A percentile compares a stretch with the other conserved stretches of the same genome.
Conservation (phyloP, 2,888 invertebrate species). For the Unio pictorum region DNA sequence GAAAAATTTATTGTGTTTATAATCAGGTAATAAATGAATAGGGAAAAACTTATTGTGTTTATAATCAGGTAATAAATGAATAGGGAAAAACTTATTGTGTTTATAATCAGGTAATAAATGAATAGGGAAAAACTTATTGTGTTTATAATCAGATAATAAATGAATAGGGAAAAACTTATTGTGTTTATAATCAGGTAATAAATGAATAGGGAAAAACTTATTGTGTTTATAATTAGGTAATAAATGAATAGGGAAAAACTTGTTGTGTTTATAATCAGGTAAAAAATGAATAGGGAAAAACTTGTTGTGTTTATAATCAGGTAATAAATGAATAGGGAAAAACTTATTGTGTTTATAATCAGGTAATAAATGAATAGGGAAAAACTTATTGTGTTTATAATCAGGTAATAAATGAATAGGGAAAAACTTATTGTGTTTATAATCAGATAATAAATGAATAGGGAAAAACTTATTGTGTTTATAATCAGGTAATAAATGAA, state of each 20-base stretch:
- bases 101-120: too few relatives aligned
- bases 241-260: slow-evolving; percentile 77
- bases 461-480: slow-evolving; percentile 90
- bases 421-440: slow-evolving; percentile 90
- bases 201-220: too few relatives aligned
- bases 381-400: slow-evolving; percentile 86
- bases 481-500: slow-evolving; percentile 79
- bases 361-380: slow-evolving; percentile 80
- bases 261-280: slow-evolving; percentile 90
- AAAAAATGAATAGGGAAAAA: slow-evolving; percentile 78
- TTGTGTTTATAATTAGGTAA: too few relatives aligned
- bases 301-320: slow-evolving; percentile 91
- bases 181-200: too few relatives aligned
- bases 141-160: too few relatives aligned
- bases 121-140: too few relatives aligned
- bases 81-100: too few relatives aligned
- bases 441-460: slow-evolving; percentile 77
- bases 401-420: slow-evolving; percentile 78
- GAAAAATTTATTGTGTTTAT: too few relatives aligned
- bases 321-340: slow-evolving; percentile 79
- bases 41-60: too few relatives aligned
- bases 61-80: too few relatives aligned
- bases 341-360: slow-evolving; percentile 87
- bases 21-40: too few relatives aligned
- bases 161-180: too few relatives aligned